Conservation (phyloP, 2,797 vertebrate genomes). For the Premnoplex brunnescens region DNA sequence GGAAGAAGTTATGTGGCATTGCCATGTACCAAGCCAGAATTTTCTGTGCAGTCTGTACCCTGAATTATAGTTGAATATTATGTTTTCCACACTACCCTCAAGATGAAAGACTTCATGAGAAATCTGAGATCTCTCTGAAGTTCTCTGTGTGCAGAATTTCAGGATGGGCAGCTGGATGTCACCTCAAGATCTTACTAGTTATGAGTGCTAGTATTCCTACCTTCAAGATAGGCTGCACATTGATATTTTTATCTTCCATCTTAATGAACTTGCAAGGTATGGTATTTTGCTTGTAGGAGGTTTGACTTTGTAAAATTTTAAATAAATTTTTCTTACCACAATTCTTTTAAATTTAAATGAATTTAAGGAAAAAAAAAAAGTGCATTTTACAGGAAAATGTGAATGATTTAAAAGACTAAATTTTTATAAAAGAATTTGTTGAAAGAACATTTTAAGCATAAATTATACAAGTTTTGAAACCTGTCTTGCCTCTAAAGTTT, state of each 20-base stretch:
- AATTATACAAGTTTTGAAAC: not conserved
- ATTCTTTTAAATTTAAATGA: not conserved
- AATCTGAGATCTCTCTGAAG: not conserved
- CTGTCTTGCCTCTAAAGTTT: not conserved
- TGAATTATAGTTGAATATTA: not conserved
- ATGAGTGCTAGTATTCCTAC: not conserved
- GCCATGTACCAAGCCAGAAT: not conserved
- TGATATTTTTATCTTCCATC: not conserved
- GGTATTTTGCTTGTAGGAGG: not conserved
- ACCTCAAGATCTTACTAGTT: not conserved
- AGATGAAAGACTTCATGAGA: not conserved
- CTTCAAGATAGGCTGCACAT: not conserved
- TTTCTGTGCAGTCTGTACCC: not conserved
- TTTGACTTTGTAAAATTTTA: not conserved
- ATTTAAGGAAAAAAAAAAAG: not conserved
- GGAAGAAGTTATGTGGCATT: not conserved
- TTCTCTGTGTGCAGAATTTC: not conserved
- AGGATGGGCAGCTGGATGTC: not conserved
- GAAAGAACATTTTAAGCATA: not conserved
- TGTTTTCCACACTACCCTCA: not conserved
- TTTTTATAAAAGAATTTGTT: not conserved
- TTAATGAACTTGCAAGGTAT: not conserved
- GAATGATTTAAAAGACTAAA: not conserved
- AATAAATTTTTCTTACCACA: not conserved
- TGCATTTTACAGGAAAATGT: not conserved